Percentiles rank a stretch among this genome's conserved stretches.
These are phyloP conservation scores for Microcaecilia unicolor DNA, from an alignment of 2,797 vertebrate species.

Conservation along the genomic window DNA sequence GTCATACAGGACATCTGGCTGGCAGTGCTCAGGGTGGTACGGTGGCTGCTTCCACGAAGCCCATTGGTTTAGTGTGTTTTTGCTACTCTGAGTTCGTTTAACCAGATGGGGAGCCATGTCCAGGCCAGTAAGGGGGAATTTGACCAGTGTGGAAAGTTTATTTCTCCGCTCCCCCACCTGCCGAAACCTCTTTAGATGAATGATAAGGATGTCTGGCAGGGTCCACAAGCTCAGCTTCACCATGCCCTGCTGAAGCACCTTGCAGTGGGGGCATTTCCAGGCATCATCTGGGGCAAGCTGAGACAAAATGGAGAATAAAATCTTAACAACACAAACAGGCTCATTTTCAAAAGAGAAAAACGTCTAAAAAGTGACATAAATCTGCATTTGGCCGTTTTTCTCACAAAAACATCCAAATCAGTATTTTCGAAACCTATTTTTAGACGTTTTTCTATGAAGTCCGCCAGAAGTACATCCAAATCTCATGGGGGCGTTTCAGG, in stretches of 20 bases:
- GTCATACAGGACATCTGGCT: constrained; percentile 73
- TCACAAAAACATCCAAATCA: too few species aligned
- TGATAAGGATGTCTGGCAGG: constrained; percentile 84
- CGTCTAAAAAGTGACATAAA: too few species aligned
- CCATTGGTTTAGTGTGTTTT: constrained; percentile 48
- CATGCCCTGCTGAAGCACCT: constrained; percentile 78
- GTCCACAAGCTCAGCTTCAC: constrained; percentile 93
- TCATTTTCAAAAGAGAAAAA: too few species aligned
- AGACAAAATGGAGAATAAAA: background rate
- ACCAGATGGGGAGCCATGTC: constrained; percentile 87
- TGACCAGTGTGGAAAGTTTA: constrained; percentile 81
- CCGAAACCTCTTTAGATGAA: constrained; percentile 86
- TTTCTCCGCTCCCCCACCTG: constrained; percentile 81
- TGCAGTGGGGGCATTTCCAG: constrained; percentile 86
- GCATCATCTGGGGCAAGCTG: constrained; percentile 86
- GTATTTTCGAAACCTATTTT: too few species aligned
- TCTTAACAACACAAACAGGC: too few species aligned
- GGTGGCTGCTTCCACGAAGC: constrained; percentile 54
- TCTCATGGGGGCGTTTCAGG: too few species aligned
- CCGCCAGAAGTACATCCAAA: too few species aligned
- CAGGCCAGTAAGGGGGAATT: constrained; percentile 70
- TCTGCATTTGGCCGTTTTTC: too few species aligned
- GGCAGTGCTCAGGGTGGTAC: constrained; percentile 40
- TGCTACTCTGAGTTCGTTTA: constrained; percentile 56
- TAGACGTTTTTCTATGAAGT: too few species aligned